These are phyloP conservation scores for Drosophila guanche DNA, from an alignment of 1,140 invertebrate genomes.

Conservation along the genomic window DNA sequence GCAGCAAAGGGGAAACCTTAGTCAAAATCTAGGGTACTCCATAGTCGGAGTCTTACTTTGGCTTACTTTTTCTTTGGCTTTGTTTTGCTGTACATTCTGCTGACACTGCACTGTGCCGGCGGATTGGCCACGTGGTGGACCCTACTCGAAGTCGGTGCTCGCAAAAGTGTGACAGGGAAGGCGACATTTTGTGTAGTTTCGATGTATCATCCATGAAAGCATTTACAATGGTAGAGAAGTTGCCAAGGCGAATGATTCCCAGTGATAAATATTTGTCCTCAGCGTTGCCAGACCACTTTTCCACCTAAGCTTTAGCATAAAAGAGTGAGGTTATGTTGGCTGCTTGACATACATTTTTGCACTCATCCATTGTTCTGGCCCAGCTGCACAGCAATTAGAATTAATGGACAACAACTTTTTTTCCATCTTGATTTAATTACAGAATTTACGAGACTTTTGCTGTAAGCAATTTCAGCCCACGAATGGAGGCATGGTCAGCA, in stretches of 20 bases:
- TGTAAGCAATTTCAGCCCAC: conserved; percentile 82
- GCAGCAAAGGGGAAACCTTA: too few species aligned
- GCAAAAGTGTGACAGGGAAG: background rate
- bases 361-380: background rate
- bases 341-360: background rate
- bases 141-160: background rate
- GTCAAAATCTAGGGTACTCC: too few species aligned
- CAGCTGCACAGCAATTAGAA: conserved; percentile 3
- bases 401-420: conserved; percentile 22
- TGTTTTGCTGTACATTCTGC: conserved; percentile 22
- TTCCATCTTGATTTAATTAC: conserved; percentile 83
- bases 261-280: background rate
- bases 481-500: conserved; percentile 25
- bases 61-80: background rate
- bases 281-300: too few species aligned
- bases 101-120: conserved; percentile 26
- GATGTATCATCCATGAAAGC: conserved; percentile 10
- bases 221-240: conserved; percentile 7
- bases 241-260: conserved; percentile 12
- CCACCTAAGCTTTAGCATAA: too few species aligned
- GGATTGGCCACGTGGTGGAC: conserved; percentile 27
- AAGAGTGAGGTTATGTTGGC: background rate
- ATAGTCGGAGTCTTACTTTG: too few species aligned
- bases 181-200: conserved; percentile 36
- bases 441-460: conserved; percentile 87